These are phyloP conservation scores for Oscarella lobularis DNA, from an alignment of 37 sponge, comb jelly and placozoan genomes.

Conservation along the genomic window DNA sequence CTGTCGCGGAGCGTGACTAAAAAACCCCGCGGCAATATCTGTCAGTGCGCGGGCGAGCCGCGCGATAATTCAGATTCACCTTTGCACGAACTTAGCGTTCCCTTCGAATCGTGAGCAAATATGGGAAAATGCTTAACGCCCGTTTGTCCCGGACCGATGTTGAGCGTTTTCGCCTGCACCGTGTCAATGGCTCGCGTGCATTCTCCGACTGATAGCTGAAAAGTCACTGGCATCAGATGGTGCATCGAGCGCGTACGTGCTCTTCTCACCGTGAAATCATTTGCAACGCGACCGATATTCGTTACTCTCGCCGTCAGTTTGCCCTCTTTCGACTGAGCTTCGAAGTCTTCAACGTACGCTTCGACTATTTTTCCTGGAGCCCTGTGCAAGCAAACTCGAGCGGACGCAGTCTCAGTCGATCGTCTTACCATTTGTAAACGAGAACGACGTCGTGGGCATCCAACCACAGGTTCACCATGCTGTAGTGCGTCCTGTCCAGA, in stretches of 20 bases:
- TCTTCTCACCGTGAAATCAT: conserved; percentile 45
- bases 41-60: background rate
- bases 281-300: conserved; percentile 51
- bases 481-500: conserved; percentile 35
- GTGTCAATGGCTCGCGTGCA: background rate
- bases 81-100: background rate
- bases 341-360: conserved; percentile 52
- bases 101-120: background rate
- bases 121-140: background rate
- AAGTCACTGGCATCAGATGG: background rate
- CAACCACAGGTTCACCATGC: conserved; percentile 61
- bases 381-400: conserved; percentile 10
- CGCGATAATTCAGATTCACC: background rate
- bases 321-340: conserved; percentile 38
- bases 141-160: background rate
- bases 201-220: background rate
- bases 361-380: conserved; percentile 66
- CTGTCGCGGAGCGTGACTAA: background rate
- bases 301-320: conserved; percentile 43
- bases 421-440: conserved; percentile 40
- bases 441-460: conserved; percentile 50
- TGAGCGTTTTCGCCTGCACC: background rate
- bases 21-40: background rate
- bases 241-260: background rate
- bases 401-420: background rate